phyloP scores from a whole-genome alignment of 92 coral and sea anemone species.

The Phenganax marumi region DNA sequence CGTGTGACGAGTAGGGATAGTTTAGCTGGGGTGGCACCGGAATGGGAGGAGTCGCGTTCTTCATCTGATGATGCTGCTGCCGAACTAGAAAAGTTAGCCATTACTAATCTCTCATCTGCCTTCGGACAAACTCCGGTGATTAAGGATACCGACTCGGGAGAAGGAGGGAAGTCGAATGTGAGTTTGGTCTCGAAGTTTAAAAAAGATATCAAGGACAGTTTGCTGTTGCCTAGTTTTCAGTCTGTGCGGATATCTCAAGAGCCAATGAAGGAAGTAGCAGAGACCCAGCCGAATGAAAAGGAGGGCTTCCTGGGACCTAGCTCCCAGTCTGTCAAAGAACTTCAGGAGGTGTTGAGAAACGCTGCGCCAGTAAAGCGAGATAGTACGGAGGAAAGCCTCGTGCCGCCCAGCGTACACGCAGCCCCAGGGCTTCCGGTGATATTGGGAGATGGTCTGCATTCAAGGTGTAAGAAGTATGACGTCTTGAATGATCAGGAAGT shows the following conservation, averaged over 20 bases:
- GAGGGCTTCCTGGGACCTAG: not conserved
- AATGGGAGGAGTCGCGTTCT: slow-evolving; percentile 41
- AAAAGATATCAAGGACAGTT: slow-evolving; percentile 9
- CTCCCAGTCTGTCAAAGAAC: too few relatives aligned
- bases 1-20: slow-evolving; percentile 36
- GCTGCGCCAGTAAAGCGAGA: too few relatives aligned
- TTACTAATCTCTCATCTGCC: slow-evolving; percentile 12
- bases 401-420: too few relatives aligned
- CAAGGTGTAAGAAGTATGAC: not conserved
- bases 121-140: slow-evolving; percentile 31
- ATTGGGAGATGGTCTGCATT: too few relatives aligned
- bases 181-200: slow-evolving; percentile 24
- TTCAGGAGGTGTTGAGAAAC: not conserved
- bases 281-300: not conserved
- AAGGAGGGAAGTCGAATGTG: not conserved
- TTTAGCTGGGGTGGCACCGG: slow-evolving; percentile 29
- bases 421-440: too few relatives aligned
- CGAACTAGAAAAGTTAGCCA: slow-evolving; percentile 34
- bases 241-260: not conserved
- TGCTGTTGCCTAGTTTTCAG: slow-evolving; percentile 27
- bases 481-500: not conserved
- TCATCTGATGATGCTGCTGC: slow-evolving; percentile 43
- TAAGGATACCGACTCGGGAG: slow-evolving; percentile 19
- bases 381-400: too few relatives aligned
- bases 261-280: not conserved